Percentiles rank a stretch among this genome's conserved stretches.
Evolutionary conservation across 2,888 invertebrate species (phyloP).

Genomic region (Clepsis dumicolana): DNA sequence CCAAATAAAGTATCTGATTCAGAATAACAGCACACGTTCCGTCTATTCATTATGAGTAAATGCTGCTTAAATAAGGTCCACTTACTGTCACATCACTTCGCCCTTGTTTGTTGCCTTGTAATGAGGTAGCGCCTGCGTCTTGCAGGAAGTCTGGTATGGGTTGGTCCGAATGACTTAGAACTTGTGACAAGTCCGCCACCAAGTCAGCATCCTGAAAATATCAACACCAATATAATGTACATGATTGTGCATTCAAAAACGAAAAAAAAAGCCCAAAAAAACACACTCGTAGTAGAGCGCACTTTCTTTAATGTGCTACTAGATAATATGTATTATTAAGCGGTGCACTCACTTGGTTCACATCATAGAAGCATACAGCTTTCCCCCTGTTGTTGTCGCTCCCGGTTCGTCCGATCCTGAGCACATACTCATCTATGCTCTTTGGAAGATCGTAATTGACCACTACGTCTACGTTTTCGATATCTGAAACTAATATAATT

Average conservation of each 20-base stretch:
- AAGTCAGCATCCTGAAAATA: conserved; percentile 84
- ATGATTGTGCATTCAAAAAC: too few relatives aligned
- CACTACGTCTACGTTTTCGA: conserved; percentile 94
- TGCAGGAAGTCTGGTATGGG: conserved; percentile 91
- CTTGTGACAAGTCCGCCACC: conserved; percentile 88
- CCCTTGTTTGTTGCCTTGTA: conserved; percentile 87
- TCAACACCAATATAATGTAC: neutral
- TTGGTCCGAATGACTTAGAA: conserved; percentile 92
- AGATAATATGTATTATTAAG: neutral
- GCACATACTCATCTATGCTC: conserved; percentile 97
- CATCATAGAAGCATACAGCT: conserved; percentile 94
- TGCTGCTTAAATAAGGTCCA: too few relatives aligned
- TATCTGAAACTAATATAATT: conserved; percentile 84
- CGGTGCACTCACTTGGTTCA: conserved; percentile 66
- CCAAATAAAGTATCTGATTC: too few relatives aligned
- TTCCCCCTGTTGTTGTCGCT: conserved; percentile 96
- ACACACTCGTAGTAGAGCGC: too few relatives aligned
- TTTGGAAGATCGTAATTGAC: conserved; percentile 97
- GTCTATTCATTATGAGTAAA: too few relatives aligned
- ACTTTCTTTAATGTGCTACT: too few relatives aligned
- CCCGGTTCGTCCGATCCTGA: conserved; percentile 97
- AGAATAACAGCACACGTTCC: too few relatives aligned
- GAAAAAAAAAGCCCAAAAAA: too few relatives aligned
- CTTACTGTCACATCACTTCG: conserved; percentile 90
- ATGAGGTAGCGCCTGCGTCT: conserved; percentile 78